Evolutionary conservation across 2,888 invertebrate genomes (phyloP), one percentile per base, ranked within the genome.

Genomic region (Dendrolimus pini): DNA sequence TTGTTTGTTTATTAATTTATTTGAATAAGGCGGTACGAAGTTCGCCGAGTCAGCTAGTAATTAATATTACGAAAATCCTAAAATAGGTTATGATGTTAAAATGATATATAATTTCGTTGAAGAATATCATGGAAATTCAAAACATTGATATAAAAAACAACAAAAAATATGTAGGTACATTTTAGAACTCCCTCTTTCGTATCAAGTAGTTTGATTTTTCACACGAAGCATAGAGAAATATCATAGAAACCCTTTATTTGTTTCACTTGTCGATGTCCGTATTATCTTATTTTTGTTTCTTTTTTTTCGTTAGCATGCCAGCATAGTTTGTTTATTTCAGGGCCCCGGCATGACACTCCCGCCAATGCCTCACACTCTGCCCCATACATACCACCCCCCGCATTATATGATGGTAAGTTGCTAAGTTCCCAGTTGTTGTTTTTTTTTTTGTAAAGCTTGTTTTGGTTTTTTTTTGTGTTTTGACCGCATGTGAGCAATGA

Each of bases 361-460:
- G 78, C 80, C 89, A 81, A 86, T 89, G 88, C 83, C 89, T 74
- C 89, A 90, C 80, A 89, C 90, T 81, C 81, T 89, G 86, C 86
- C 89, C 78, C 90, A 91, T 82, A 82, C 90, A 88, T 90, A 86
- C 80, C 91, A 91, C 72, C 84, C 90, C 83, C 89, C 91, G 82
- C 91, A 91, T 89, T 91, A 79, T 86, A 83, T 89, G 75, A 80
- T 91, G 91, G 91, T 91, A 89, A 91, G 91, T 91, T 67, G 59
- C 60, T 65, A 64, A 63, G 60, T 57, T 54, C 65, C 67, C 72
- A 68, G 70, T 66, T 66, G 66, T 61, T 66, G 61, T 61, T 66
- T 64, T 65, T 57, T 56, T 62, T 65, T 63, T 60, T 60, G 62
- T 68, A 65, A 61, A 41, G 53, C 14, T 41, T 9, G 56, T 61